Base-by-base conservation (phyloP, 30 jellyfish, hydroid and myxozoan species). In the Phacellophora camtschatica region DNA sequence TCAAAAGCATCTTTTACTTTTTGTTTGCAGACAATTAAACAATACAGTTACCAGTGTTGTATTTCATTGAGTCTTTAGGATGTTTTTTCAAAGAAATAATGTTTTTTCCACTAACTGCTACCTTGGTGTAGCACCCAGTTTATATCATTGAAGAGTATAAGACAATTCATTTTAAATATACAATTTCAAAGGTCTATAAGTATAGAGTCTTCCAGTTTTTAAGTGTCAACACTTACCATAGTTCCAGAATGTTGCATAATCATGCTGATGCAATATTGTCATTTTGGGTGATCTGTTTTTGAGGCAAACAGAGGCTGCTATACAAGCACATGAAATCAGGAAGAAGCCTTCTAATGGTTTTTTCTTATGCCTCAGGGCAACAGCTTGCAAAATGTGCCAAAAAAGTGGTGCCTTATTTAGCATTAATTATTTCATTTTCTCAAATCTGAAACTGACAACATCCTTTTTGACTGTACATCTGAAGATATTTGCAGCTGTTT, bases 261-360 rank as follows among this genome's bases (percentile, higher is more conserved):
- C 28, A 39, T 68, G 66, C 46, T 32, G n/a, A 68, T 39, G 83
- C 53, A 68, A 51, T 20, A 53, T 53, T 16, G 46, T 68, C 83
- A 68, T 68, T 27, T 45, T 51, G 16, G 33, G 67, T 2, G 68
- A 68, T 68, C 83, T 68, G 41, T 43, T 68, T 48, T 43, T 68
- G 46, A 68, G 83, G 34, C 66, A 36, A 15, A 68, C 83, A 16
- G 83, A 51, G 18, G 83, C 83, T 36, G 83, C 83, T 45, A 68
- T 36, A 45, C 83, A 41, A 41, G 16, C 55, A 41, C 55, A 41
- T 0, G 55, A 41, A 41, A 18, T 41, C 55, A 41, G 55, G 55
- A 9, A 41, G 55, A 18, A 41, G 55, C 55, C 16, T 41, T 41
- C 55, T 41, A 18, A 41, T 41, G 55, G 55, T 13, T 41, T 41